phyloP scores from a whole-genome alignment of 2,888 invertebrate species.

The Eristalinus aeneus region DNA sequence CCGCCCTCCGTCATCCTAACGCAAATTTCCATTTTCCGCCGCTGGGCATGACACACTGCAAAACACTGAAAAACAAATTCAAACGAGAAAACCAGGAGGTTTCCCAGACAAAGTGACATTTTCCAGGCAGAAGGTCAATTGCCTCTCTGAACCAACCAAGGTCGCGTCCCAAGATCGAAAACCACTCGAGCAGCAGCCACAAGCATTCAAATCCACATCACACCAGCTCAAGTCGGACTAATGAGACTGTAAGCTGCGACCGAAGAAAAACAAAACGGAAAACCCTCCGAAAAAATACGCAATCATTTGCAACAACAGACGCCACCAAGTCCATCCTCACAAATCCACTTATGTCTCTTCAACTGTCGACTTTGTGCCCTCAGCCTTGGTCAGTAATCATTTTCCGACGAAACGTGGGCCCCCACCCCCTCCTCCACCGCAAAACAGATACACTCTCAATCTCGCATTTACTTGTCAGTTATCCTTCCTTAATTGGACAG shows the following conservation, averaged over 20 bases:
- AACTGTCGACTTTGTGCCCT: conserved; percentile 56
- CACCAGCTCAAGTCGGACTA: conserved; percentile 8
- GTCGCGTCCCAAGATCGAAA: background rate
- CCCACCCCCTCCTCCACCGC: conserved; percentile 3
- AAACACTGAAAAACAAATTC: background rate
- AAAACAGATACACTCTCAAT: conserved; percentile 27
- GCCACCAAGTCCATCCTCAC: background rate
- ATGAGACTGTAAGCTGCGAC: conserved; percentile 55
- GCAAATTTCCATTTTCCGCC: background rate
- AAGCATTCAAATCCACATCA: background rate
- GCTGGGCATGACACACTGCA: background rate
- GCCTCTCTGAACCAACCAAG: background rate
- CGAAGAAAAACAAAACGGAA: background rate
- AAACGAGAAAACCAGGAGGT: background rate
- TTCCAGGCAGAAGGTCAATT: background rate
- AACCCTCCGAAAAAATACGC: background rate
- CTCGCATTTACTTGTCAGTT: conserved; percentile 64
- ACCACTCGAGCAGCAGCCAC: background rate
- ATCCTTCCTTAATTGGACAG: conserved; percentile 69
- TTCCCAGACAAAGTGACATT: background rate
- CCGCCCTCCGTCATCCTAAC: too few species aligned
- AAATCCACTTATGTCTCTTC: conserved; percentile 46
- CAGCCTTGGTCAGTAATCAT: conserved; percentile 41
- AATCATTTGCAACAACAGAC: background rate
- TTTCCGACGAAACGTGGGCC: conserved; percentile 21